Conservation (phyloP, 2,113 vertebrate species). For the Pavo muticus region DNA sequence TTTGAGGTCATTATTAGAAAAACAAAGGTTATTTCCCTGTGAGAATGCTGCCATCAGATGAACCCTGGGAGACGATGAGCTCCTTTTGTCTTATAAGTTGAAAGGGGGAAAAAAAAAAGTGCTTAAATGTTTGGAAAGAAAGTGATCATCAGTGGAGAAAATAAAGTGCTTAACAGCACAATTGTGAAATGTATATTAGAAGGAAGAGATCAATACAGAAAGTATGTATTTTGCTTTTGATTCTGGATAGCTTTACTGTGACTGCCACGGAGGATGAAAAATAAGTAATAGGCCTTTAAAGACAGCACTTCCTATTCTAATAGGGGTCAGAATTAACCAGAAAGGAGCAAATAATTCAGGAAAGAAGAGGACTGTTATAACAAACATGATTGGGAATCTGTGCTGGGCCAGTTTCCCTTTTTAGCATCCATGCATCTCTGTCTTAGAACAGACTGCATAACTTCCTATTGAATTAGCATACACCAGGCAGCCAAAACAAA, state of each 20-base stretch:
- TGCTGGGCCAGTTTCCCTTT: conserved; percentile 4
- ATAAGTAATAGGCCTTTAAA: conserved; percentile 13
- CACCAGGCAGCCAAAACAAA: conserved; percentile 39
- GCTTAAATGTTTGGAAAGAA: conserved; percentile 23
- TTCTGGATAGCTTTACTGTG: not conserved
- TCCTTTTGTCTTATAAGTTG: conserved; percentile 31
- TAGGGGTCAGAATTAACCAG: conserved; percentile 35
- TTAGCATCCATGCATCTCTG: conserved; percentile 54
- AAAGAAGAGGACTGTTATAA: conserved; percentile 35
- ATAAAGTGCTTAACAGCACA: conserved; percentile 19
- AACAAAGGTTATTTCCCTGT: not conserved
- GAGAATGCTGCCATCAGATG: not conserved
- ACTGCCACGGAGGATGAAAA: not conserved
- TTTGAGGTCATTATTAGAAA: not conserved
- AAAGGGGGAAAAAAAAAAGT: conserved; percentile 33
- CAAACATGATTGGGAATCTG: conserved; percentile 8
- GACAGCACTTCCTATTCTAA: conserved; percentile 19
- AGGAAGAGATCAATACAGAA: not conserved
- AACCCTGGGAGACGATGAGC: not conserved
- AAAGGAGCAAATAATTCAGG: conserved; percentile 31
- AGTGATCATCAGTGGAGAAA: not conserved
- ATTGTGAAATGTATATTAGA: not conserved
- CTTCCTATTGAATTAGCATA: conserved; percentile 52
- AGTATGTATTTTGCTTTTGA: not conserved
- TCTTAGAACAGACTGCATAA: conserved; percentile 31